phyloP scores from a whole-genome alignment of 1,140 invertebrate genomes.

The Pteromalus puparum region DNA sequence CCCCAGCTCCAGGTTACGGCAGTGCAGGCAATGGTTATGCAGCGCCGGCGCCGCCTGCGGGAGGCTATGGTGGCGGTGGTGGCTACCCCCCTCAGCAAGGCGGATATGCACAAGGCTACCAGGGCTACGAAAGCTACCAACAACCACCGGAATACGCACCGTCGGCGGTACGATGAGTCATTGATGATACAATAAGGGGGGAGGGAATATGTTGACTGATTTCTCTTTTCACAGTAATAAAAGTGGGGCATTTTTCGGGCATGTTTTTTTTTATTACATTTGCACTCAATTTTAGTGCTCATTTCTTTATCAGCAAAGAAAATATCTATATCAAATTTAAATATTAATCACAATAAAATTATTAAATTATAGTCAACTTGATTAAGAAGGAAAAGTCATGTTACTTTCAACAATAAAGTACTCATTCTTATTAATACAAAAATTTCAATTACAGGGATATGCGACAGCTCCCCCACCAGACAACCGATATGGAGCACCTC shows the following conservation, averaged over 20 bases:
- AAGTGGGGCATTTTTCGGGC: too few relatives aligned
- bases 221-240: not conserved
- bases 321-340: too few relatives aligned
- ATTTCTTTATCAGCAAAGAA: too few relatives aligned
- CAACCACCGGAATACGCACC: conserved; percentile 71
- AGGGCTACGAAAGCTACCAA: conserved; percentile 72
- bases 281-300: too few relatives aligned
- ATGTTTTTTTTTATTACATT: not conserved
- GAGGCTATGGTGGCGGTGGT: conserved; percentile 56
- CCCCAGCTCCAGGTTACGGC: conserved; percentile 67
- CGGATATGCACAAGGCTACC: conserved; percentile 71
- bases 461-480: conserved; percentile 66
- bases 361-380: too few relatives aligned
- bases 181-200: not conserved
- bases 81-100: conserved; percentile 70
- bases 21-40: conserved; percentile 68
- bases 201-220: not conserved
- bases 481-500: conserved; percentile 68
- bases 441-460: conserved; percentile 66
- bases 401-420: conserved; percentile 1
- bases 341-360: too few relatives aligned
- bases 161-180: conserved; percentile 65
- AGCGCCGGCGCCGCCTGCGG: conserved; percentile 64
- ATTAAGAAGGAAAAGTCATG: too few relatives aligned
- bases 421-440: not conserved